Conservation (phyloP, 2,888 invertebrate species). For the Podotricha telesiphe region DNA sequence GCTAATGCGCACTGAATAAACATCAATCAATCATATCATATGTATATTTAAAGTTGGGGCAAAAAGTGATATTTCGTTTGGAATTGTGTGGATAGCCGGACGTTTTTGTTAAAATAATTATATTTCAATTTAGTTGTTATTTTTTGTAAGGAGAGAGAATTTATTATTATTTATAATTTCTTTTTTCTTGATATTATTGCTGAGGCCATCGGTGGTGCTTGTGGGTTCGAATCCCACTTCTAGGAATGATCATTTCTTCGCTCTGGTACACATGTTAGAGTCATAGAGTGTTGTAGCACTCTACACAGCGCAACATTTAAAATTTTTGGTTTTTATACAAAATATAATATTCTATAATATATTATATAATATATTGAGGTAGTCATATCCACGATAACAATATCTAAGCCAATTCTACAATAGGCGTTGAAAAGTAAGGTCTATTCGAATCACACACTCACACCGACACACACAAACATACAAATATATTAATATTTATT, state of each 20-base stretch:
- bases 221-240: too few species aligned
- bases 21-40: conserved; percentile 79
- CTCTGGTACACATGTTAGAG: too few species aligned
- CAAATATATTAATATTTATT: conserved; percentile 50
- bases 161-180: too few species aligned
- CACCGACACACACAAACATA: conserved; percentile 49
- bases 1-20: conserved; percentile 71
- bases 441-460: conserved; percentile 43
- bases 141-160: background rate
- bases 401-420: conserved; percentile 59
- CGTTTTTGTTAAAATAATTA: conserved; percentile 27
- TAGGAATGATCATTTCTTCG: too few species aligned
- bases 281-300: too few species aligned
- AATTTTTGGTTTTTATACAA: too few species aligned
- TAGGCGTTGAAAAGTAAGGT: conserved; percentile 71
- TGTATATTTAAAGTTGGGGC: conserved; percentile 59
- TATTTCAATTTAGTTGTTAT: background rate
- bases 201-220: too few species aligned
- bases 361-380: too few species aligned
- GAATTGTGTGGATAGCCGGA: conserved; percentile 53
- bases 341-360: too few species aligned
- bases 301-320: too few species aligned
- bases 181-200: too few species aligned
- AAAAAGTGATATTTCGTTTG: conserved; percentile 53
- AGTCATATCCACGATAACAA: conserved; percentile 53